Evolutionary conservation across 1,140 invertebrate species (phyloP).

Genomic region (Daktulosphaira vitifoliae): DNA sequence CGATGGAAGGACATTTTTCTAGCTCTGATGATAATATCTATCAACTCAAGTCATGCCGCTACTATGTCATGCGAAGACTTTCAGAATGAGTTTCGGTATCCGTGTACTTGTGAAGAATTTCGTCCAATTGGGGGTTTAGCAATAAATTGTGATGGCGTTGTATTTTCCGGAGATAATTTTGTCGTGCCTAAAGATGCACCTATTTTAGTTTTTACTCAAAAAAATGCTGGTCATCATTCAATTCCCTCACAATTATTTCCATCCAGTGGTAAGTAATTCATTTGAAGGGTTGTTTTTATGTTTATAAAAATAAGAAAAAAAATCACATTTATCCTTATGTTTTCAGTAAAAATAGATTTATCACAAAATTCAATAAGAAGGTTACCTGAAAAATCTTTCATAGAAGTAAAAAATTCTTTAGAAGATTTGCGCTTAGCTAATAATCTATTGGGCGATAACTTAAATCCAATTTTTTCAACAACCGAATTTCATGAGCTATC

Average conservation of each 20-base stretch:
- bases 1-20: constrained; percentile 1
- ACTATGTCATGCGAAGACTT: constrained; percentile 36
- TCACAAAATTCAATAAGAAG: constrained; percentile 71
- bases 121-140: constrained; percentile 33
- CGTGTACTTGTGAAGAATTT: constrained; percentile 36
- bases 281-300: constrained; percentile 15
- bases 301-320: not conserved
- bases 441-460: constrained; percentile 75
- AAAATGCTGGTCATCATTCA: constrained; percentile 65
- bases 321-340: constrained; percentile 47
- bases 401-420: constrained; percentile 55
- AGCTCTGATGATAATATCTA: not conserved
- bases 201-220: constrained; percentile 65
- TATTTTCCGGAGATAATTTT: constrained; percentile 67
- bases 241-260: constrained; percentile 58
- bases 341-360: constrained; percentile 65
- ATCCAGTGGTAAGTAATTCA: constrained; percentile 41
- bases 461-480: constrained; percentile 82
- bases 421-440: constrained; percentile 63
- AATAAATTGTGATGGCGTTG: constrained; percentile 72
- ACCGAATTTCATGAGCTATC: constrained; percentile 69
- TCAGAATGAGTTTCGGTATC: constrained; percentile 36
- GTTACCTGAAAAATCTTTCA: constrained; percentile 65
- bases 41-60: not conserved
- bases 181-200: constrained; percentile 62